Percentiles rank a stretch among this genome's conserved stretches.
Conservation (phyloP, 2,113 vertebrate genomes). For the Geothlypis trichas region DNA sequence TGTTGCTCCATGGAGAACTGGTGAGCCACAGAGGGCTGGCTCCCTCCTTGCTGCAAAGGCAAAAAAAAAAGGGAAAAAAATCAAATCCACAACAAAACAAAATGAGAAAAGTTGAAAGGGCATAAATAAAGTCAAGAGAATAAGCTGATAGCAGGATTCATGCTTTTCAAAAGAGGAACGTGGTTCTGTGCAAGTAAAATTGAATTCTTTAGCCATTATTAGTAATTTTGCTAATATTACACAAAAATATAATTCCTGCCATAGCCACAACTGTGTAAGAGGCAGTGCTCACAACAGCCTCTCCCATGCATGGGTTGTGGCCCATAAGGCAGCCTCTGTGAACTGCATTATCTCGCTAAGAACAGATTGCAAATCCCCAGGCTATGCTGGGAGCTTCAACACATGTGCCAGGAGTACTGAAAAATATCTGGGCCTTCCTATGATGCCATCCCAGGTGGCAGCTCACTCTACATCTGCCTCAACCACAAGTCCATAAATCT, state of each 20-base stretch:
- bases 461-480: not conserved
- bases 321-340: not conserved
- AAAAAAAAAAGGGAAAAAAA: not conserved
- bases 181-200: not conserved
- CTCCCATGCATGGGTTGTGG: not conserved
- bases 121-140: not conserved
- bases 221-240: not conserved
- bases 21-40: not conserved
- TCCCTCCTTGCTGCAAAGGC: not conserved
- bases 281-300: not conserved
- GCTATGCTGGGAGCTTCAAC: not conserved
- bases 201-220: not conserved
- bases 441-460: not conserved
- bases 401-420: not conserved
- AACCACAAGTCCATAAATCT: constrained; percentile 20
- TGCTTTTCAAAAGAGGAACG: not conserved
- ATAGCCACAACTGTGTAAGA: not conserved
- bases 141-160: not conserved
- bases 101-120: not conserved
- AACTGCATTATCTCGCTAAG: not conserved
- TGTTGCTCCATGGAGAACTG: not conserved
- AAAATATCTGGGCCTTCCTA: not conserved
- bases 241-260: not conserved
- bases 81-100: not conserved
- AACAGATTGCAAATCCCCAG: not conserved